These are phyloP conservation scores for Arvicanthis niloticus DNA, from an alignment of 2,113 vertebrate species.

Conservation along the genomic window DNA sequence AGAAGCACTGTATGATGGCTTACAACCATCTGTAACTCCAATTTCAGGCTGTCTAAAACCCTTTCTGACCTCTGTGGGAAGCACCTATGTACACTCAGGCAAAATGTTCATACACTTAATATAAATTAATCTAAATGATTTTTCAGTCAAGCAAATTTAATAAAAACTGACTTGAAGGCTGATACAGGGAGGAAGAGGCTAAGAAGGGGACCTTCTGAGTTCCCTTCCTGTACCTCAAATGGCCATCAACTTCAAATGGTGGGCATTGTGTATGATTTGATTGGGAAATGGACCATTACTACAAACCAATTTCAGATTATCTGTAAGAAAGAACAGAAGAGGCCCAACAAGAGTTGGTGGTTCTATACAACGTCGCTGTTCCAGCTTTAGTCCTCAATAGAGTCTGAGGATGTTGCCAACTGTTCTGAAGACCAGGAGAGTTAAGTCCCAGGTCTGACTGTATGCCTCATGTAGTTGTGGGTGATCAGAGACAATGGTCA, in stretches of 20 bases:
- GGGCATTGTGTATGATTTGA: neutral
- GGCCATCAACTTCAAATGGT: neutral
- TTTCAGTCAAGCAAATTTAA: neutral
- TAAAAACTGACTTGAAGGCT: neutral
- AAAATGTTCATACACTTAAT: neutral
- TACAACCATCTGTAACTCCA: neutral
- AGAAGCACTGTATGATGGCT: neutral
- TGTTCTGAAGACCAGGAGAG: neutral
- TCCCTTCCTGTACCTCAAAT: neutral
- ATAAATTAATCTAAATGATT: neutral
- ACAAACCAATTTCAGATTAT: neutral
- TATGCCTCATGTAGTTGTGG: neutral
- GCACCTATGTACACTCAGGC: neutral
- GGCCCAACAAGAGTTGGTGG: neutral
- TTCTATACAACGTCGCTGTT: neutral
- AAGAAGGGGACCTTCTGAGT: neutral
- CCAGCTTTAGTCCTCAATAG: neutral
- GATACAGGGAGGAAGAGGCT: neutral
- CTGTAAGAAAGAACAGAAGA: neutral
- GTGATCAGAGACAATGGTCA: neutral
- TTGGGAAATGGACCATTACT: neutral
- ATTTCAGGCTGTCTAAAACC: neutral
- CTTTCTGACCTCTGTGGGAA: neutral
- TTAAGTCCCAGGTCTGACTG: neutral
- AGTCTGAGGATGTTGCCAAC: neutral